phyloP scores from a whole-genome alignment of 1,140 invertebrate species.

The Trichomalopsis sarcophagae region DNA sequence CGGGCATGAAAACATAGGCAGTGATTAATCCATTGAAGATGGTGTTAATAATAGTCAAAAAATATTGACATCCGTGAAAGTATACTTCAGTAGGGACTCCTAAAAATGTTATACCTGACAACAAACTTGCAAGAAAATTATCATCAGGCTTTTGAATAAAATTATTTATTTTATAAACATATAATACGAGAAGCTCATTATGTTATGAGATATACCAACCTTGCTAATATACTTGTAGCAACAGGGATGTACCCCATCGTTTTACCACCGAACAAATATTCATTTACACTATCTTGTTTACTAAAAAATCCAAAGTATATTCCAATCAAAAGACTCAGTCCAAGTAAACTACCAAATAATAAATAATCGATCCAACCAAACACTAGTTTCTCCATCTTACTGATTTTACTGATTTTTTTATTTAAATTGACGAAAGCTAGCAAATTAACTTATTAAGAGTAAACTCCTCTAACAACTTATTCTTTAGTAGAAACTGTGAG shows the following conservation, averaged over 20 bases:
- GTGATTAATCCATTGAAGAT: neutral
- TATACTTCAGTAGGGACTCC: constrained; percentile 78
- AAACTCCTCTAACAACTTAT: too few relatives aligned
- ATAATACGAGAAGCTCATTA: neutral
- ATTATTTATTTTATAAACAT: neutral
- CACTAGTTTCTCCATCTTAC: constrained; percentile 52
- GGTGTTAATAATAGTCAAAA: constrained; percentile 68
- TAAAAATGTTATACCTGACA: constrained; percentile 26
- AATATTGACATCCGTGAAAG: constrained; percentile 81
- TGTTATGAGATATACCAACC: constrained; percentile 70
- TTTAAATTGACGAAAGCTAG: neutral
- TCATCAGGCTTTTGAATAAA: constrained; percentile 18
- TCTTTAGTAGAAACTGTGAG: neutral
- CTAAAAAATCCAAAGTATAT: constrained; percentile 88
- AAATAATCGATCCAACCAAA: constrained; percentile 79
- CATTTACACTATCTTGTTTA: constrained; percentile 84
- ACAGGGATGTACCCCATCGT: constrained; percentile 87
- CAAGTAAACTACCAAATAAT: constrained; percentile 81
- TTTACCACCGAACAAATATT: constrained; percentile 89
- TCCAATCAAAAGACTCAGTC: constrained; percentile 83
- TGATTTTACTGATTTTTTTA: neutral
- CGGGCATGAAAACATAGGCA: constrained; percentile 56
- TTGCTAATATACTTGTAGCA: constrained; percentile 87
- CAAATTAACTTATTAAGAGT: neutral
- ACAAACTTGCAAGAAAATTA: constrained; percentile 61